Conservation (phyloP, 1,140 invertebrate species). For the Episyrphus balteatus region DNA sequence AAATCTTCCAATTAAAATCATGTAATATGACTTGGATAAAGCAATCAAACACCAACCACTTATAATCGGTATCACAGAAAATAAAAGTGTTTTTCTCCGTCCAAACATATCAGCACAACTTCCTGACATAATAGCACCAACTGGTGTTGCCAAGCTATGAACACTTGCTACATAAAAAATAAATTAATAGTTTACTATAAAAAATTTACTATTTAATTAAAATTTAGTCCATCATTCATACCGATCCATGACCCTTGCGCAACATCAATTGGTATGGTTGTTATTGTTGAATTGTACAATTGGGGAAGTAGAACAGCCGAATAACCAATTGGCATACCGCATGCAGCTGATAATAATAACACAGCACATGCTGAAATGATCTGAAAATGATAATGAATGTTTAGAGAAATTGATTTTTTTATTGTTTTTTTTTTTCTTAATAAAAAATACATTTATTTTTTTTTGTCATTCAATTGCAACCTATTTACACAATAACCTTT, state of each 20-base stretch:
- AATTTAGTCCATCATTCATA: conserved; percentile 16
- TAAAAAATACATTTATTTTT: no score
- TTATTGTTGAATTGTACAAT: conserved; percentile 41
- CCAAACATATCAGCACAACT: conserved; percentile 52
- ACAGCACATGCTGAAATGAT: conserved; percentile 54
- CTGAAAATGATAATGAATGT: conserved; percentile 29
- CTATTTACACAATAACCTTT: no score
- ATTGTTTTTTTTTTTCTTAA: no score
- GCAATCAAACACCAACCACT: conserved; percentile 53
- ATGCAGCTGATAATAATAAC: conserved; percentile 49
- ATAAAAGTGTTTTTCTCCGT: conserved; percentile 45
- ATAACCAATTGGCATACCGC: conserved; percentile 60
- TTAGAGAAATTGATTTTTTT: no score
- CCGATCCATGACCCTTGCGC: conserved; percentile 57
- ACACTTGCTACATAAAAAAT: conserved; percentile 45
- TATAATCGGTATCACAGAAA: conserved; percentile 46
- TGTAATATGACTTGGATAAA: conserved; percentile 42
- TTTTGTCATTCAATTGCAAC: no score
- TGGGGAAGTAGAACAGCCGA: conserved; percentile 55
- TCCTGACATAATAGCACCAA: conserved; percentile 52
- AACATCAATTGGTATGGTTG: conserved; percentile 38
- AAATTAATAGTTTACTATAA: neutral
- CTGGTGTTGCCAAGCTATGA: conserved; percentile 52
- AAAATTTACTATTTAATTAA: neutral
- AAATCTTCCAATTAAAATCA: conserved; percentile 52